Conservation (phyloP, 2,888 invertebrate species). For the Nemoura dubitans region DNA sequence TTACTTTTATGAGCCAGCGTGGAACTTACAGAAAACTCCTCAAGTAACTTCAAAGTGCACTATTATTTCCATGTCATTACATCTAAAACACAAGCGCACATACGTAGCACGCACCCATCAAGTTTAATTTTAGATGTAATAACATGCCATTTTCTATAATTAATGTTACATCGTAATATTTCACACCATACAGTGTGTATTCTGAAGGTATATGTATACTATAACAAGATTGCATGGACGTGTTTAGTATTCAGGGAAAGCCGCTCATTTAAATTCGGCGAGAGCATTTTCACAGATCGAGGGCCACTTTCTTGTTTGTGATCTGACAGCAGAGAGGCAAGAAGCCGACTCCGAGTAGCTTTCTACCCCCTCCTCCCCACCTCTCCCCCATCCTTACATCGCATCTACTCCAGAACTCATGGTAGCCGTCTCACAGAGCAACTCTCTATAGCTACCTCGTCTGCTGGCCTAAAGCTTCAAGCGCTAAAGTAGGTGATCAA, state of each 20-base stretch:
- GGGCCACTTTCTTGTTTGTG: constrained; percentile 28
- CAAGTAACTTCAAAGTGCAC: too few relatives aligned
- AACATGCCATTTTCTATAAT: not conserved
- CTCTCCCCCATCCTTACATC: not conserved
- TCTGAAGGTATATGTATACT: not conserved
- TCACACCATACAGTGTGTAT: constrained; percentile 23
- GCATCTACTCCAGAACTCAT: not conserved
- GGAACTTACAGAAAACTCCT: too few relatives aligned
- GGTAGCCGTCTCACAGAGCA: not conserved
- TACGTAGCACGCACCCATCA: not conserved
- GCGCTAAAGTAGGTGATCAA: not conserved
- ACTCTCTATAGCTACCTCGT: not conserved
- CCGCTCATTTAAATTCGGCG: constrained; percentile 47
- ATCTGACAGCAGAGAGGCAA: not conserved
- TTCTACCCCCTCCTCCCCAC: not conserved
- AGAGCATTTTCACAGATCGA: constrained; percentile 38
- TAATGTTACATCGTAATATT: constrained; percentile 29
- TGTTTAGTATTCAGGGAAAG: constrained; percentile 50
- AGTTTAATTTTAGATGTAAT: not conserved
- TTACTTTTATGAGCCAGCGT: too few relatives aligned
- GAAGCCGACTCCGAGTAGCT: constrained; percentile 15
- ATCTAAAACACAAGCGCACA: too few relatives aligned
- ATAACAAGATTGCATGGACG: constrained; percentile 47
- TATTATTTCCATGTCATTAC: too few relatives aligned
- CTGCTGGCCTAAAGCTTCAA: not conserved